Percentiles rank a stretch among this genome's conserved stretches.
Evolutionary conservation across 2,797 vertebrate genomes (phyloP).

Genomic region (Acanthurus leucopareius): DNA sequence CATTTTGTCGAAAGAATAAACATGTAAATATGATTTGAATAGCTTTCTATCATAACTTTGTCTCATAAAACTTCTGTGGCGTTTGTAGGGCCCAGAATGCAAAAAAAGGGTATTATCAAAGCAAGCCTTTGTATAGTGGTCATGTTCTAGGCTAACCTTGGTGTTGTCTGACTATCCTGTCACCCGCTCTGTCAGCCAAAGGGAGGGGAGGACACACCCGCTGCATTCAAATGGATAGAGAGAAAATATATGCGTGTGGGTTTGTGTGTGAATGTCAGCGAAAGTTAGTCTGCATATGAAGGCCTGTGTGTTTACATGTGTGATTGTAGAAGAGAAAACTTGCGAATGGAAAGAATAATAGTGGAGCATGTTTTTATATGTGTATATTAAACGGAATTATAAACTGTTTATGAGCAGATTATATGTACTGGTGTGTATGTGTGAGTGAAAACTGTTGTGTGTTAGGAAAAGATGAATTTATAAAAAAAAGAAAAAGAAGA

Average conservation of each 20-base stretch:
- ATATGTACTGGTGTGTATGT: no score
- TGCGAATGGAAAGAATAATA: constrained; percentile 2
- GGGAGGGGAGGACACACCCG: constrained; percentile 49
- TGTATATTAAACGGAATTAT: not conserved
- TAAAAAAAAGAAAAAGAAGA: not conserved
- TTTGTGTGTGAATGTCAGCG: constrained; percentile 32
- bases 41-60: not conserved
- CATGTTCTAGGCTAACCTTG: constrained; percentile 68
- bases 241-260: constrained; percentile 7
- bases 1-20: constrained; percentile 3
- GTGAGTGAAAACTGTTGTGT: not conserved
- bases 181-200: constrained; percentile 69
- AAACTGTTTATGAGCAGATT: no score
- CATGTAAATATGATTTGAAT: not conserved
- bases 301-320: constrained; percentile 13
- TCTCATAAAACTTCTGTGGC: not conserved
- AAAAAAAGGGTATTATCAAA: constrained; percentile 52
- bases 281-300: constrained; percentile 25
- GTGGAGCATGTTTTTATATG: not conserved
- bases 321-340: constrained; percentile 1
- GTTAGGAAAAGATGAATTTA: not conserved
- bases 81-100: constrained; percentile 3
- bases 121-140: constrained; percentile 53
- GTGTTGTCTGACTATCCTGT: constrained; percentile 60
- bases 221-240: constrained; percentile 65